Base-by-base conservation (phyloP, 2,888 invertebrate genomes). In the Nephrocerus scutellatus region DNA sequence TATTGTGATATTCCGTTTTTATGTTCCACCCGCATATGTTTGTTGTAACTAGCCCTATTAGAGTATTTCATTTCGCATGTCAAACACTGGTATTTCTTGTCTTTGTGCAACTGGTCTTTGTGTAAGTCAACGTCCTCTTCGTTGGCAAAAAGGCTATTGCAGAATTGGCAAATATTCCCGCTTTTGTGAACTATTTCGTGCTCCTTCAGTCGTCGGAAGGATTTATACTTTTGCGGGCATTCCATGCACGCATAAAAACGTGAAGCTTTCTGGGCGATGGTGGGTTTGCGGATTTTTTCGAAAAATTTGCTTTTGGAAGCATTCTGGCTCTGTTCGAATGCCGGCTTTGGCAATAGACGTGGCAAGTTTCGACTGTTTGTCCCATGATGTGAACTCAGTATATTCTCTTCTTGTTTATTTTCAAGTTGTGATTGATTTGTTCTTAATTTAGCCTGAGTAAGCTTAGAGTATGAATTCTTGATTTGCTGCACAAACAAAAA, bases 231-330 rank as follows among this genome's bases (percentile, higher is more conserved):
- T 24, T 48, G 41, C 3, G 43, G 5, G 21, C 56, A 56, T 30
- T 49, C 43, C 8, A 41, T 30, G 31, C 56, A 56, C 41, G 47
- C 46, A 31, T 55, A 55, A 3, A 44, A 21, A 9, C 52, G 48
- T 28, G 33, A 15, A 6, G 33, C 15, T 35, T 41, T 44, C 3
- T 2, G n/a, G 15, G 6, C 1, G 12, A 0, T 8, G 8, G 8
- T 19, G 7, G 13, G 6, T 8, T 38, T 12, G 23, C 12, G 3
- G n/a, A 2, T 9, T 34, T 28, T 19, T n/a, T 19, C 15, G 10
- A 5, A 18, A 6, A 5, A 3, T 9, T 14, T n/a, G n/a, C 13
- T 16, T 14, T 9, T 25, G 14, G 16, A 1, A 24, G 18, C 3
- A 20, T n/a, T n/a, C 18, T 15, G 25, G 8, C 2, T 22, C 23